A percentile compares a stretch with the other conserved stretches of the same genome.
Evolutionary conservation across 2,797 vertebrate species (phyloP).

Genomic region (Momotus momota): DNA sequence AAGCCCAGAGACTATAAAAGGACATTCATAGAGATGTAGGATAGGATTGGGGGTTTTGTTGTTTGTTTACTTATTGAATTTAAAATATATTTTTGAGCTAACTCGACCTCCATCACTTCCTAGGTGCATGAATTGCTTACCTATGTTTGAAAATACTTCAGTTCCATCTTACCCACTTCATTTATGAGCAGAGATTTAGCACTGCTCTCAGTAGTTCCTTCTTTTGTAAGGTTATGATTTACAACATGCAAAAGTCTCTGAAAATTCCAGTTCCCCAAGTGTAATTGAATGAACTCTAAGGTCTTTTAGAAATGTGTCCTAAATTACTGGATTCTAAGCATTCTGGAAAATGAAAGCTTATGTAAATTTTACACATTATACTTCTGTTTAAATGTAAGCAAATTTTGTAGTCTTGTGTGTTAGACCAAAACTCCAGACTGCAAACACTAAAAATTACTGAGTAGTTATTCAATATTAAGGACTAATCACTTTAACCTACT

Average conservation of each 20-base stretch:
- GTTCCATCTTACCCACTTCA: neutral
- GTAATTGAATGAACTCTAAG: neutral
- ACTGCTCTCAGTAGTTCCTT: neutral
- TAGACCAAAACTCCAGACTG: neutral
- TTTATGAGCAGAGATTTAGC: neutral
- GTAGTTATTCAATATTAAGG: neutral
- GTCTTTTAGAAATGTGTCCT: neutral
- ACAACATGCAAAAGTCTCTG: neutral
- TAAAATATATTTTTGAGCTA: slow-evolving; percentile 11
- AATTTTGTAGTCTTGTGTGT: neutral
- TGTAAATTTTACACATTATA: neutral
- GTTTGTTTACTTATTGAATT: neutral
- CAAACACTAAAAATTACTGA: neutral
- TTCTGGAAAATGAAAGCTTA: neutral
- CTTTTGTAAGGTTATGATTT: neutral
- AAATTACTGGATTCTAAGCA: neutral
- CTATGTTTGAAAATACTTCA: neutral
- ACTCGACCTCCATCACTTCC: neutral
- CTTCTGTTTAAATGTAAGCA: neutral
- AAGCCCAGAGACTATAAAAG: neutral
- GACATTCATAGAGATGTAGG: neutral
- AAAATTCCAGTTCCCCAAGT: neutral
- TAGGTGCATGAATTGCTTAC: neutral
- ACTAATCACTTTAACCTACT: neutral
- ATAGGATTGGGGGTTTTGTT: neutral